Percentiles rank a stretch among this genome's conserved stretches.
Evolutionary conservation across 2,888 invertebrate genomes (phyloP).

Genomic region (Ophioninae sp.): DNA sequence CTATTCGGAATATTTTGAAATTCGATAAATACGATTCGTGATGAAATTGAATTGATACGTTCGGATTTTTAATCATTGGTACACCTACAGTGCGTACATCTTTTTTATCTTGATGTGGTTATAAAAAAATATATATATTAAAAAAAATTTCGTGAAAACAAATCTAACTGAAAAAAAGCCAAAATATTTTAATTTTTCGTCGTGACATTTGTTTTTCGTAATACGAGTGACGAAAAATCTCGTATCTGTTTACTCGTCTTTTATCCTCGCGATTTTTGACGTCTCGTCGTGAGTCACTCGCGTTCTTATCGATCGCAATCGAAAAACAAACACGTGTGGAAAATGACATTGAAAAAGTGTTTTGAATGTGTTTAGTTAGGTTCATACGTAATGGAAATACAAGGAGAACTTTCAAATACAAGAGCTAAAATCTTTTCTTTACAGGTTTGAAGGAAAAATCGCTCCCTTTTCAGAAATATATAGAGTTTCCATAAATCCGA

Average conservation of each 20-base stretch:
- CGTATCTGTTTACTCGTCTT: too few species aligned
- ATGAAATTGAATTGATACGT: background rate
- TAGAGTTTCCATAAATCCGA: slow-evolving; percentile 42
- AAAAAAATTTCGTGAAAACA: background rate
- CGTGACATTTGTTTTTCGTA: background rate
- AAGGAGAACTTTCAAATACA: background rate
- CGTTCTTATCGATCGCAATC: too few species aligned
- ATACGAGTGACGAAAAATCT: background rate
- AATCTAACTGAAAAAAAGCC: background rate
- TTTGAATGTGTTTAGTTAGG: background rate
- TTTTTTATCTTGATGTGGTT: background rate
- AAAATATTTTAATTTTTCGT: background rate
- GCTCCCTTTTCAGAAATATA: background rate
- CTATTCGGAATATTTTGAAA: background rate
- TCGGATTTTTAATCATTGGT: background rate
- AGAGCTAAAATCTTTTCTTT: background rate
- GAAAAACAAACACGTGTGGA: background rate
- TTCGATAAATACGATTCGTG: background rate
- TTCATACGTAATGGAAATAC: background rate
- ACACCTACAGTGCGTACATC: background rate
- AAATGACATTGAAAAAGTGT: background rate
- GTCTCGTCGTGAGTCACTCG: too few species aligned
- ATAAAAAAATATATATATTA: background rate
- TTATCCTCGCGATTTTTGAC: too few species aligned
- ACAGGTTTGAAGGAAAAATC: background rate